phyloP scores from a whole-genome alignment of 2,888 invertebrate genomes.

The Conus canariensis region DNA sequence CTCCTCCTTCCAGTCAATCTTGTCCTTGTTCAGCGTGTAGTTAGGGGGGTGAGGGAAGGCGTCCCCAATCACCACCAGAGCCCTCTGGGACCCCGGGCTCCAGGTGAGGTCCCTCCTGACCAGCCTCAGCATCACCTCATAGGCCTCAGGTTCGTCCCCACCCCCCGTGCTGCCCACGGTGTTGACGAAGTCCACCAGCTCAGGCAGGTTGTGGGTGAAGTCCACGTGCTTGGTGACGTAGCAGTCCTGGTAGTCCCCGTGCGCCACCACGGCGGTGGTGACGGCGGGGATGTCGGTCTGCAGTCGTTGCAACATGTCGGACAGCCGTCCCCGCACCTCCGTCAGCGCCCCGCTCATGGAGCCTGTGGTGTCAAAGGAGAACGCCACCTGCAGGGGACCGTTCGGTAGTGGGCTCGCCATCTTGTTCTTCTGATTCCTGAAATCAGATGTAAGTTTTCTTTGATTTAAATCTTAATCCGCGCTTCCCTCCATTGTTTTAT shows the following conservation, averaged over 20 bases:
- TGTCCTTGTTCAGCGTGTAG: constrained; percentile 60
- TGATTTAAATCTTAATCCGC: no score
- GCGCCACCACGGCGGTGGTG: constrained; percentile 73
- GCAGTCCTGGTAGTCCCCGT: constrained; percentile 75
- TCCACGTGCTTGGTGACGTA: constrained; percentile 70
- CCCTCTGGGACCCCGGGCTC: constrained; percentile 63
- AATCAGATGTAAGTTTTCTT: no score
- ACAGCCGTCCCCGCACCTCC: constrained; percentile 67
- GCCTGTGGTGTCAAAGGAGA: constrained; percentile 51
- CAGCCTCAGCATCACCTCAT: constrained; percentile 71
- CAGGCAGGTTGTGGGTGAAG: constrained; percentile 59
- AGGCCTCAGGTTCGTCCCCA: constrained; percentile 74
- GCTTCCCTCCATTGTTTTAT: no score
- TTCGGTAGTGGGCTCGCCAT: constrained; percentile 39
- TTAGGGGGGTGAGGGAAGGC: constrained; percentile 69
- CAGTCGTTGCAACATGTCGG: constrained; percentile 72
- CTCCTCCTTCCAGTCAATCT: constrained; percentile 68
- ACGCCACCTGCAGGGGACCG: constrained; percentile 47
- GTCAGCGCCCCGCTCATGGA: constrained; percentile 55
- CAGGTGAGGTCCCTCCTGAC: constrained; percentile 69
- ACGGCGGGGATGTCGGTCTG: constrained; percentile 73
- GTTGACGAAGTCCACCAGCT: constrained; percentile 62
- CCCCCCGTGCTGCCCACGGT: constrained; percentile 65
- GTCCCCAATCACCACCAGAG: constrained; percentile 75
- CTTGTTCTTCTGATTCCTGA: no score